Conservation (phyloP, 2,113 vertebrate species). For the Corythoichthys haematopterus region DNA sequence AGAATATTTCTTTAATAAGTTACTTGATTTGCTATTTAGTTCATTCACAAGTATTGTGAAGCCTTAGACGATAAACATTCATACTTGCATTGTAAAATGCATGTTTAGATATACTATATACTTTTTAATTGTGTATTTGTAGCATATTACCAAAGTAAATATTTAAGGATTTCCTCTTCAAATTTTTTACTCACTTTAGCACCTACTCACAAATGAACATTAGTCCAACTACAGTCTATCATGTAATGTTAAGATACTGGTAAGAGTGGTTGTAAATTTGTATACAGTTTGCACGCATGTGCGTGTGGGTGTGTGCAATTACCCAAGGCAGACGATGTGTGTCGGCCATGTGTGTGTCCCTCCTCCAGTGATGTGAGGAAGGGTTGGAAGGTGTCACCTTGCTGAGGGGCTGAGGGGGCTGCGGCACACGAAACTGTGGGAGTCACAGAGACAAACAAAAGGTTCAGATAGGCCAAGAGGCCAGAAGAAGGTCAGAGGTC, state of each 20-base stretch:
- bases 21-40: not conserved
- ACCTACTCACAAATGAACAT: not conserved
- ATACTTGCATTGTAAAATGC: not conserved
- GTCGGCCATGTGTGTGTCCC: conserved; percentile 63
- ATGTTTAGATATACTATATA: too few relatives aligned
- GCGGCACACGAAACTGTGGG: conserved; percentile 71
- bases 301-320: conserved; percentile 30
- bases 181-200: too few relatives aligned
- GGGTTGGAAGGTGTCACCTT: conserved; percentile 54
- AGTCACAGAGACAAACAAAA: conserved; percentile 38
- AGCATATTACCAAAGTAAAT: not conserved
- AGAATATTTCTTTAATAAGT: not conserved
- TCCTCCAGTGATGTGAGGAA: conserved; percentile 68
- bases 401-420: conserved; percentile 61
- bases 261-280: not conserved
- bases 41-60: not conserved
- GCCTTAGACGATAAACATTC: too few relatives aligned
- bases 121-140: not conserved
- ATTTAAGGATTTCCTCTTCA: not conserved
- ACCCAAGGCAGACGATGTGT: conserved; percentile 71
- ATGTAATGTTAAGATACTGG: not conserved
- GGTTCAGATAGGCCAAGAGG: conserved; percentile 33
- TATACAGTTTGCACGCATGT: conserved; percentile 3
- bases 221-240: not conserved
- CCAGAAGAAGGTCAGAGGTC: conserved; percentile 39